phyloP scores from a whole-genome alignment of 2,888 invertebrate species.

The Agrochola lota region DNA sequence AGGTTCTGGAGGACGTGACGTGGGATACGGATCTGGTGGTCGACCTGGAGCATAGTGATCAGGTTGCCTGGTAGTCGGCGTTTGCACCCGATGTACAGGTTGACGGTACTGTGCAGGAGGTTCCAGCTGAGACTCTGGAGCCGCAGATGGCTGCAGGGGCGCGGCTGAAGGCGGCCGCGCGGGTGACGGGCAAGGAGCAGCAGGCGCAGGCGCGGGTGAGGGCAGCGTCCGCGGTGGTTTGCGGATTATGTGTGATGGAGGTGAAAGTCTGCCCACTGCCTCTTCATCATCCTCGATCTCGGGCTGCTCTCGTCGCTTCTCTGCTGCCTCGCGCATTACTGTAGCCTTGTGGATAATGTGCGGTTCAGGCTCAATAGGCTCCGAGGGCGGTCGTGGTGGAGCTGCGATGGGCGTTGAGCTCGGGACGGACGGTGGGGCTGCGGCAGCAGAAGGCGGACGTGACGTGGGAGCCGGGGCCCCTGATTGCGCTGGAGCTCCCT shows the following conservation, averaged over 20 bases:
- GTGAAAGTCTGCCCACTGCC: constrained; percentile 82
- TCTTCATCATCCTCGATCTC: constrained; percentile 88
- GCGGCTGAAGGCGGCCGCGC: constrained; percentile 82
- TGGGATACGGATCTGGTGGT: constrained; percentile 84
- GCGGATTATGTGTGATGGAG: constrained; percentile 88
- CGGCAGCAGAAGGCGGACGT: constrained; percentile 88
- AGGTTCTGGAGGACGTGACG: constrained; percentile 83
- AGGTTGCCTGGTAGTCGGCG: constrained; percentile 80
- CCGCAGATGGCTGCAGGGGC: constrained; percentile 71
- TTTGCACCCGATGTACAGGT: constrained; percentile 80
- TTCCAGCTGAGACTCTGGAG: constrained; percentile 78
- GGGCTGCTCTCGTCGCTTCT: constrained; percentile 85
- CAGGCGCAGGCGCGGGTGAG: constrained; percentile 85
- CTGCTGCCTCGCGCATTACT: constrained; percentile 89
- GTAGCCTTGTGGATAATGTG: constrained; percentile 90
- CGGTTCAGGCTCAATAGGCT: constrained; percentile 89
- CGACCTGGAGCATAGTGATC: constrained; percentile 83
- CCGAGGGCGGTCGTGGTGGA: constrained; percentile 87
- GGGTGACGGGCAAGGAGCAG: constrained; percentile 81
- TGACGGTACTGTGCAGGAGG: constrained; percentile 77
- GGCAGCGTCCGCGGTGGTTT: constrained; percentile 82
- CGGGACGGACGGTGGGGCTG: constrained; percentile 81
- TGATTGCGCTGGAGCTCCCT: constrained; percentile 85
- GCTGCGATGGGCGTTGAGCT: constrained; percentile 77
- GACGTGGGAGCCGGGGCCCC: constrained; percentile 86